phyloP scores from a whole-genome alignment of 1,140 invertebrate genomes.

The Zophobas morio region DNA sequence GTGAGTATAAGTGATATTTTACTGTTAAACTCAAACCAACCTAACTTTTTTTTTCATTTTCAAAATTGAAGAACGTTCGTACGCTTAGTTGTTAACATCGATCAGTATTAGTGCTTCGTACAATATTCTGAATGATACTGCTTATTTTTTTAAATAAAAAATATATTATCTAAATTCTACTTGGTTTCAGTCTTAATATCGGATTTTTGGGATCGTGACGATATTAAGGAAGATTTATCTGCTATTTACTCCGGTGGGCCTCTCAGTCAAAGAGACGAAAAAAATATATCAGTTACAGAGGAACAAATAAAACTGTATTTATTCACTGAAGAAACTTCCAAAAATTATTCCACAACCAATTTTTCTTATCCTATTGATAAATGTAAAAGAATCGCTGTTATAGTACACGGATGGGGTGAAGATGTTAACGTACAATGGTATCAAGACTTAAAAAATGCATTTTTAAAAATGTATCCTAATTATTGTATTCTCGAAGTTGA shows the following conservation, averaged over 20 bases:
- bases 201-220: background rate
- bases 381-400: conserved; percentile 56
- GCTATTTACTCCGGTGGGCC: conserved; percentile 26
- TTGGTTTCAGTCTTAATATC: too few relatives aligned
- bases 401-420: conserved; percentile 72
- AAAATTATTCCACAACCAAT: background rate
- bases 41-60: too few relatives aligned
- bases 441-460: conserved; percentile 68
- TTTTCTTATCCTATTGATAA: background rate
- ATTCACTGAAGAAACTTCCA: conserved; percentile 27
- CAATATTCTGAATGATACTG: too few relatives aligned
- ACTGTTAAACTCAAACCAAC: too few relatives aligned
- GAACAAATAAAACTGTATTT: conserved; percentile 22
- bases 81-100: too few relatives aligned
- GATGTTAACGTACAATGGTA: conserved; percentile 65
- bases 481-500: conserved; percentile 78
- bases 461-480: conserved; percentile 69
- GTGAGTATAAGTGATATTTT: too few relatives aligned
- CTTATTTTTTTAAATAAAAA: too few relatives aligned
- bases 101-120: too few relatives aligned
- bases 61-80: too few relatives aligned
- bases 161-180: too few relatives aligned
- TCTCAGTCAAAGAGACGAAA: background rate
- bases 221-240: conserved; percentile 7
- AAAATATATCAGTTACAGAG: background rate